Evolutionary conservation across 2,113 vertebrate species (phyloP).

Genomic region (Actenoides hombroni): DNA sequence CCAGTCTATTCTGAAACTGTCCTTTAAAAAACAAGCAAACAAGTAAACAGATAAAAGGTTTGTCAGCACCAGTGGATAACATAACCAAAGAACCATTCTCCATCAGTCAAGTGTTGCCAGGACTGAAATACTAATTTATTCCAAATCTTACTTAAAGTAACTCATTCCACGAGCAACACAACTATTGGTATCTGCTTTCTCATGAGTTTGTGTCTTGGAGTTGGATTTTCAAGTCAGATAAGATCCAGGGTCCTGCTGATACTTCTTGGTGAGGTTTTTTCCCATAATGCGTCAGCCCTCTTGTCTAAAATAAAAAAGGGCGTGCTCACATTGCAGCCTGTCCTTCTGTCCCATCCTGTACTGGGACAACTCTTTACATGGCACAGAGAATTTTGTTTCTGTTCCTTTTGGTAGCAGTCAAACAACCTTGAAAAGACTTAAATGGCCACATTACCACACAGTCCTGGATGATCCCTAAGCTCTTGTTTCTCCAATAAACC

Average conservation of each 20-base stretch:
- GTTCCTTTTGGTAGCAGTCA: not conserved
- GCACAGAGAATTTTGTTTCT: not conserved
- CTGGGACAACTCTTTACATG: not conserved
- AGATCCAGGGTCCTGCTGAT: not conserved
- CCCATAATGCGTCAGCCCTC: rapidly evolving
- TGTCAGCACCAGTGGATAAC: not conserved
- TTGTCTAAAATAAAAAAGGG: not conserved
- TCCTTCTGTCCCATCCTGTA: not conserved
- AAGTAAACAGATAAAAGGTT: not conserved
- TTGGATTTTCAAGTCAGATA: not conserved
- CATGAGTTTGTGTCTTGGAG: not conserved
- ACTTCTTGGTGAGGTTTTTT: not conserved
- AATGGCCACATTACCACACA: not conserved
- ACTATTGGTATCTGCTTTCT: not conserved
- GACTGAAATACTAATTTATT: not conserved
- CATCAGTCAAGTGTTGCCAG: not conserved
- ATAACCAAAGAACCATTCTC: not conserved
- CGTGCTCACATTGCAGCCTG: not conserved
- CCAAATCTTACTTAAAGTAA: not conserved
- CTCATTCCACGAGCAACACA: not conserved
- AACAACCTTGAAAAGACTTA: not conserved
- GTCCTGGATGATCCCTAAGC: not conserved
- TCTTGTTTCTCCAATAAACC: not conserved
- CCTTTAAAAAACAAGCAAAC: not conserved
- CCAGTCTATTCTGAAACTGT: not conserved